Conservation (phyloP, 35 echinoderm and acorn worm species). For the Lytechinus variegatus region DNA sequence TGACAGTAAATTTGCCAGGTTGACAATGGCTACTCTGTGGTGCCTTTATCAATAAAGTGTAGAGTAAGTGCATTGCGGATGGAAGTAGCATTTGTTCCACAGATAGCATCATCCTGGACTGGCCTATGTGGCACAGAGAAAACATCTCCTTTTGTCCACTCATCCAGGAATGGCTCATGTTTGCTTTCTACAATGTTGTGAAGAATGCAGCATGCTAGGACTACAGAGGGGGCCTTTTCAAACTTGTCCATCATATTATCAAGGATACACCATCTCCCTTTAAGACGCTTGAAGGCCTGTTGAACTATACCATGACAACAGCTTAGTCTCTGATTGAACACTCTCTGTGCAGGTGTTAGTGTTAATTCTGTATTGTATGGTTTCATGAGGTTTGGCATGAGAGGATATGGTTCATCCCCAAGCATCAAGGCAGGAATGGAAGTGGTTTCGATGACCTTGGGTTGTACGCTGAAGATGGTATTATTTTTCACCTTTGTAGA, state of each 20-base stretch:
- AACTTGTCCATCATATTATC: not conserved
- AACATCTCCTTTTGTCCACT: not conserved
- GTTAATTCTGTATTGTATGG: not conserved
- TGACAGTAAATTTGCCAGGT: too few species aligned
- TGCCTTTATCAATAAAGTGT: not conserved
- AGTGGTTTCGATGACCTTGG: not conserved
- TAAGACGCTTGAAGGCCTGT: slow-evolving; percentile 58
- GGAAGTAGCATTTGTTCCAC: not conserved
- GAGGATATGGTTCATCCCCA: slow-evolving; percentile 52
- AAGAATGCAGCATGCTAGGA: slow-evolving; percentile 23
- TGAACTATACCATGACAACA: slow-evolving; percentile 33
- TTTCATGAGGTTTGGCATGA: slow-evolving; percentile 45
- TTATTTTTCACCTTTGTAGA: not conserved
- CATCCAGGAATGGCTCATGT: not conserved
- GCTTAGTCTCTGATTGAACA: slow-evolving; percentile 48
- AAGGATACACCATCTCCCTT: slow-evolving; percentile 55
- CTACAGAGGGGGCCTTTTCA: not conserved
- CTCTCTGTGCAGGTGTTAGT: not conserved
- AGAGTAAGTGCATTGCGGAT: slow-evolving; percentile 16
- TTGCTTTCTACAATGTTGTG: not conserved
- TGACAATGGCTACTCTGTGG: not conserved
- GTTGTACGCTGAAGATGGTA: slow-evolving; percentile 11
- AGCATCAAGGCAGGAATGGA: slow-evolving; percentile 51
- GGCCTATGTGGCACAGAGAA: not conserved
- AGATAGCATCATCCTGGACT: not conserved